These are phyloP conservation scores for Phengaris alcon DNA, from an alignment of 2,888 invertebrate species.

Conservation along the genomic window DNA sequence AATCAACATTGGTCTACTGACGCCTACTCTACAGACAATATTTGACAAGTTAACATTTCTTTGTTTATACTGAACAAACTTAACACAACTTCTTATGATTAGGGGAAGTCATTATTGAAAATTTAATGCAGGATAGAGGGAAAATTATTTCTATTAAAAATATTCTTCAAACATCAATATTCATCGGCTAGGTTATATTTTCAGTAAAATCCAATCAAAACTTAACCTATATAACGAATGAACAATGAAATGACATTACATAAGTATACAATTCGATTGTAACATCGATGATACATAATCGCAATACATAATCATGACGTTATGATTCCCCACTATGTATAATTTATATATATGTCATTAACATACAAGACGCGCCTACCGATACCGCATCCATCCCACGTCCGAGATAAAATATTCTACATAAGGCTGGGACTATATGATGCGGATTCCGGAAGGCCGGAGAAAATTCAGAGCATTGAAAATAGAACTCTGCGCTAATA, in stretches of 20 bases:
- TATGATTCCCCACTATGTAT: slow-evolving; percentile 39
- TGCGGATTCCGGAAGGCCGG: no score
- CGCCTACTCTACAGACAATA: neutral
- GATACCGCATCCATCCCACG: slow-evolving; percentile 41
- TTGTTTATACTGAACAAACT: neutral
- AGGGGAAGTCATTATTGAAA: neutral
- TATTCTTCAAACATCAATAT: no score
- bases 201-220: neutral
- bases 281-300: slow-evolving; percentile 19
- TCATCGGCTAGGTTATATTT: neutral
- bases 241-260: neutral
- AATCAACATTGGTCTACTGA: neutral
- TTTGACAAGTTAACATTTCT: neutral
- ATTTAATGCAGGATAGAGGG: neutral
- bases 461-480: no score
- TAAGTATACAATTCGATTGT: slow-evolving; percentile 26
- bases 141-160: no score
- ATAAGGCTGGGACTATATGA: slow-evolving; percentile 41
- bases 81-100: neutral
- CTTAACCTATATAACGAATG: slow-evolving; percentile 1
- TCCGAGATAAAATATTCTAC: slow-evolving; percentile 53
- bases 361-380: slow-evolving; percentile 44
- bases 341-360: slow-evolving; percentile 39
- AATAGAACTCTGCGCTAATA: no score
- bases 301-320: slow-evolving; percentile 30